These are phyloP conservation scores for Cochlearius cochlearius DNA, from an alignment of 2,113 vertebrate genomes.

Conservation along the genomic window DNA sequence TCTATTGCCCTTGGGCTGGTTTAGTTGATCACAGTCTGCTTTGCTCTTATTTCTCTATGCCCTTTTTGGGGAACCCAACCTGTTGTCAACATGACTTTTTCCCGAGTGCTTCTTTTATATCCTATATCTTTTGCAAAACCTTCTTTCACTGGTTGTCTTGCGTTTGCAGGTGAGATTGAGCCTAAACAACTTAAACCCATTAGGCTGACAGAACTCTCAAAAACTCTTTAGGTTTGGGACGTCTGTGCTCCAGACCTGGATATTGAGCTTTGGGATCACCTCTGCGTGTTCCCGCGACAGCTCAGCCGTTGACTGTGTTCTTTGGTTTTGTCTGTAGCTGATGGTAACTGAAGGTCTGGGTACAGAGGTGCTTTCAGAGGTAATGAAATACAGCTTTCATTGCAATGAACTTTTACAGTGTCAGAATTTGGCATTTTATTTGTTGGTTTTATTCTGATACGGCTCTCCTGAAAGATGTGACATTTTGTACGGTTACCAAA, in stretches of 20 bases:
- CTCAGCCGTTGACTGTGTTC: rapidly evolving
- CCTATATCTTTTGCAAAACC: neutral
- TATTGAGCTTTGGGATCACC: neutral
- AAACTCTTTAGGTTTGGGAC: neutral
- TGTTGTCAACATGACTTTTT: neutral
- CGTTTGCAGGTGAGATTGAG: neutral
- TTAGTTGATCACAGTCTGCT: neutral
- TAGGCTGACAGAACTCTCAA: neutral
- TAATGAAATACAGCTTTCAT: neutral
- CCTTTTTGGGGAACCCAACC: too few relatives aligned
- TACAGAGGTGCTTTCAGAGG: neutral
- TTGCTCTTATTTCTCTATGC: neutral
- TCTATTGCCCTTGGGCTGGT: neutral
- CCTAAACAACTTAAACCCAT: neutral
- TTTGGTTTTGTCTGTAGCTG: neutral
- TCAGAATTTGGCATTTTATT: neutral
- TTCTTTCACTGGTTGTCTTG: rapidly evolving
- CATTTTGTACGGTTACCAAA: neutral
- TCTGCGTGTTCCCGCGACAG: rapidly evolving
- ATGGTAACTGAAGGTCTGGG: neutral
- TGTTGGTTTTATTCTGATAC: neutral
- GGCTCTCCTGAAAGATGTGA: neutral
- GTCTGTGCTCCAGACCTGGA: neutral
- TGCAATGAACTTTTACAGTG: neutral
- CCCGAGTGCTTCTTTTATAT: too few relatives aligned